Conservation (phyloP, 1,140 invertebrate genomes). For the Zophobas atratus region DNA sequence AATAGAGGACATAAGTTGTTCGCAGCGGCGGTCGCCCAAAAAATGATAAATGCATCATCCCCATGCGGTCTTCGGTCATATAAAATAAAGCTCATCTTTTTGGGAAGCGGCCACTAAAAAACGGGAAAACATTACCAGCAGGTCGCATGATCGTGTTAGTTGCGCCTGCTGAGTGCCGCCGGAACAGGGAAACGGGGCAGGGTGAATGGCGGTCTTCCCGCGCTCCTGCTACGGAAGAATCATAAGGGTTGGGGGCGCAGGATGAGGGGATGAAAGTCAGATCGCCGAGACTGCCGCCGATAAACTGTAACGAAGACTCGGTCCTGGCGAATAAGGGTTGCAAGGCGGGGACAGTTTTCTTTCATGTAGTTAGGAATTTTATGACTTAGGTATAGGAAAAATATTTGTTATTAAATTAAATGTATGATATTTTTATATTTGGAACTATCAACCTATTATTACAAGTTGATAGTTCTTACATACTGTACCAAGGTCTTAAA, state of each 20-base stretch:
- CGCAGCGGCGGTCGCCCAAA: constrained; percentile 36
- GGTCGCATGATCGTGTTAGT: constrained; percentile 65
- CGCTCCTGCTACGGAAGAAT: constrained; percentile 14
- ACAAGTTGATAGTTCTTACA: no score
- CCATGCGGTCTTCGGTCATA: constrained; percentile 63
- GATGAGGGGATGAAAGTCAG: constrained; percentile 44
- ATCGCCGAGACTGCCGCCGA: constrained; percentile 25
- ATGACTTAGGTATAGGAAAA: no score
- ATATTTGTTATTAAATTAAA: no score
- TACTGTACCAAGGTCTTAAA: no score
- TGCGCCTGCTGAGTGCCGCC: constrained; percentile 58
- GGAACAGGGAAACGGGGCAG: constrained; percentile 56
- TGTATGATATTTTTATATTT: no score
- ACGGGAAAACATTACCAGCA: constrained; percentile 67
- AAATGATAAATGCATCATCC: constrained; percentile 63
- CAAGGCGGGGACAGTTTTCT: no score
- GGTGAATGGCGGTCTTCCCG: constrained; percentile 30
- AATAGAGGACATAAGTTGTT: constrained; percentile 54
- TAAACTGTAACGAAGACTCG: constrained; percentile 51
- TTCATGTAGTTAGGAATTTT: no score
- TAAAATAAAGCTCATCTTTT: constrained; percentile 62
- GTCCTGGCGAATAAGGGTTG: not conserved
- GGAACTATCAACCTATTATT: no score
- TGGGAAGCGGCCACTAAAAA: constrained; percentile 61
- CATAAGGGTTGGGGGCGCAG: constrained; percentile 37